phyloP scores from a whole-genome alignment of 2,888 invertebrate genomes.

The Microdon myrmicae region DNA sequence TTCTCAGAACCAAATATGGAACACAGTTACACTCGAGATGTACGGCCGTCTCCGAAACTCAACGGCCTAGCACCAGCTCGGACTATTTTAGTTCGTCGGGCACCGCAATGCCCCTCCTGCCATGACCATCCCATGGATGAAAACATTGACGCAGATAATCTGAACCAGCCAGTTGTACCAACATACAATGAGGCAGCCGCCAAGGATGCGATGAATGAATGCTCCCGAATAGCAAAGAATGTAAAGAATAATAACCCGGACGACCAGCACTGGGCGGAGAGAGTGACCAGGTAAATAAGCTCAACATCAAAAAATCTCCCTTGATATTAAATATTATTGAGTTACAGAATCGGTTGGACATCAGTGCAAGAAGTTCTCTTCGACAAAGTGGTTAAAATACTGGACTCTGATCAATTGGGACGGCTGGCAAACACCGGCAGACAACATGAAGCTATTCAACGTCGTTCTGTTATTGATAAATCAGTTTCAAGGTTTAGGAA shows the following conservation, averaged over 20 bases:
- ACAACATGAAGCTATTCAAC: slow-evolving; percentile 75
- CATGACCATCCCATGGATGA: slow-evolving; percentile 64
- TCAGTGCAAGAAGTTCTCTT: slow-evolving; percentile 74
- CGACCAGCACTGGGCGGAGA: slow-evolving; percentile 76
- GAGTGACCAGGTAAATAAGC: slow-evolving; percentile 71
- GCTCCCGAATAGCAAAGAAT: slow-evolving; percentile 73
- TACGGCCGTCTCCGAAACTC: slow-evolving; percentile 56
- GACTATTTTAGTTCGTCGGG: slow-evolving; percentile 62
- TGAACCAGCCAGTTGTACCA: slow-evolving; percentile 65
- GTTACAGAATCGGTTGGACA: slow-evolving; percentile 72
- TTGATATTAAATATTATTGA: slow-evolving; percentile 9
- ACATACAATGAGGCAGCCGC: slow-evolving; percentile 73
- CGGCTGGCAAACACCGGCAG: slow-evolving; percentile 72
- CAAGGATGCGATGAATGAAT: slow-evolving; percentile 76
- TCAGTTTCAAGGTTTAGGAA: slow-evolving; percentile 75
- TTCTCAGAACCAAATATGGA: slow-evolving; percentile 68
- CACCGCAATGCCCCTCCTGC: slow-evolving; percentile 65
- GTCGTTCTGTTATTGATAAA: slow-evolving; percentile 77
- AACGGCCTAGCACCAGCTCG: slow-evolving; percentile 62
- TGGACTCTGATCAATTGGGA: slow-evolving; percentile 75
- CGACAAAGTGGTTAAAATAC: slow-evolving; percentile 72
- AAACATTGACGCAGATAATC: slow-evolving; percentile 68
- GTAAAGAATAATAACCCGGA: slow-evolving; percentile 70
- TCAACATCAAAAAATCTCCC: background rate
- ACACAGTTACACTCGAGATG: slow-evolving; percentile 78